These are phyloP conservation scores for Phainopepla nitens DNA, from an alignment of 2,113 vertebrate genomes.

Conservation along the genomic window DNA sequence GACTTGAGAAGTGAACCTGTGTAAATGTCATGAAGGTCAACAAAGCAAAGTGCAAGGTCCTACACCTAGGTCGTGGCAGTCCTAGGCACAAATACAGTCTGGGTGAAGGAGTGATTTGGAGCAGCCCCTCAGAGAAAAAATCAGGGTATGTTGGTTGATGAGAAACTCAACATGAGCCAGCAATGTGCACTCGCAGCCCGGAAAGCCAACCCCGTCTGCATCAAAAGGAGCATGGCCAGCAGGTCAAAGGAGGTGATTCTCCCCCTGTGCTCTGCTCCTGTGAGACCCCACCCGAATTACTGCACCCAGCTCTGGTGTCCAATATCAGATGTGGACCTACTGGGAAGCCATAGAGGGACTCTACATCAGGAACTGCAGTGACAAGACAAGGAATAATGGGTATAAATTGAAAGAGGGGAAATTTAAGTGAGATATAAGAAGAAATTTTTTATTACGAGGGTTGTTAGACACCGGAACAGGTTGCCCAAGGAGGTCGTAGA, in stretches of 20 bases:
- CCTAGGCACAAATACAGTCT: too few species aligned
- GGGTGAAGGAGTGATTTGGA: too few species aligned
- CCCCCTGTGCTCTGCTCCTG: background rate
- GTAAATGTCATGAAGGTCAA: too few species aligned
- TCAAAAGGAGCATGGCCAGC: too few species aligned
- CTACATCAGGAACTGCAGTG: background rate
- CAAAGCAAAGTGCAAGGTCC: too few species aligned
- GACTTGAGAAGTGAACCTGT: too few species aligned
- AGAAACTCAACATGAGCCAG: too few species aligned
- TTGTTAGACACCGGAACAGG: background rate
- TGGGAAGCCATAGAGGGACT: background rate
- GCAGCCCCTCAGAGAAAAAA: too few species aligned
- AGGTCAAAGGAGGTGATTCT: background rate
- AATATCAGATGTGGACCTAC: background rate
- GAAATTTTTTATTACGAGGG: background rate
- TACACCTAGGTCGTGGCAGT: too few species aligned
- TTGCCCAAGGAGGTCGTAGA: background rate
- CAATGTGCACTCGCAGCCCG: too few species aligned
- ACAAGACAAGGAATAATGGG: background rate
- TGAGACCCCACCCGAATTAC: background rate
- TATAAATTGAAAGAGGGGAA: background rate
- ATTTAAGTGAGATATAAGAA: background rate
- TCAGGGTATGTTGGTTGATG: too few species aligned
- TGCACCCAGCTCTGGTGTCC: background rate
- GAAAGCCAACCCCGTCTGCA: too few species aligned